Evolutionary conservation across 2,888 invertebrate species (phyloP), one percentile per base, ranked within the genome.

Genomic region (Lymantria monacha): DNA sequence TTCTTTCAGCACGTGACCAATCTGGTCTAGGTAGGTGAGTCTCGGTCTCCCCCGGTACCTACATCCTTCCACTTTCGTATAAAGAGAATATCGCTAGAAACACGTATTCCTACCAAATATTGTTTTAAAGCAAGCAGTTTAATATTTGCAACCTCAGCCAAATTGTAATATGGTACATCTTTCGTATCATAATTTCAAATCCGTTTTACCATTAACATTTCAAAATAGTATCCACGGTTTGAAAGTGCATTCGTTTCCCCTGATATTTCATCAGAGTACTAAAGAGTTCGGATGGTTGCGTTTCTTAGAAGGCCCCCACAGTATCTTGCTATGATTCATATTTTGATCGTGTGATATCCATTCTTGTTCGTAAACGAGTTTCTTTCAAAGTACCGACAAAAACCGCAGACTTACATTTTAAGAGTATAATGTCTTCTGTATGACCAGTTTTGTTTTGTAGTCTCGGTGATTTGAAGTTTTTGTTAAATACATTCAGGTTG

Each of bases 291-390:
- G 65, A 48, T 70, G 69, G 63, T 66, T 65, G 74, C 70, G 70
- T 58, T 87, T 87, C 87, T 68, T 63, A 76, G 87, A 87, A 87
- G 83, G 84, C 72, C 74, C 75, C 59, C 2, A 11, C 7, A 55
- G 69, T 69, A 72, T 69, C 66, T 74, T 61, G 68, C 61, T 76
- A 77, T 86, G 84, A 84, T 79, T 85, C 86, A 85, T 79, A 72
- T 72, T 78, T 79, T 81, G 79, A 82, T 85, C 80, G 52, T 85
- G 69, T 83, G 85, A 86, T 87, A 84, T 80, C 79, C 77, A 78
- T 77, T 74, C 77, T 74, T 68, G 76, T 71, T 63, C 61, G 22
- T 64, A 72, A 78, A 76, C 78, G 65, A 73, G 79, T 80, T 79
- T 76, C 61, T 47, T 48, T 51, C 46, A 46, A 49, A 43, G 40